Conservation (phyloP, 2,113 vertebrate genomes). For the Mus pahari region DNA sequence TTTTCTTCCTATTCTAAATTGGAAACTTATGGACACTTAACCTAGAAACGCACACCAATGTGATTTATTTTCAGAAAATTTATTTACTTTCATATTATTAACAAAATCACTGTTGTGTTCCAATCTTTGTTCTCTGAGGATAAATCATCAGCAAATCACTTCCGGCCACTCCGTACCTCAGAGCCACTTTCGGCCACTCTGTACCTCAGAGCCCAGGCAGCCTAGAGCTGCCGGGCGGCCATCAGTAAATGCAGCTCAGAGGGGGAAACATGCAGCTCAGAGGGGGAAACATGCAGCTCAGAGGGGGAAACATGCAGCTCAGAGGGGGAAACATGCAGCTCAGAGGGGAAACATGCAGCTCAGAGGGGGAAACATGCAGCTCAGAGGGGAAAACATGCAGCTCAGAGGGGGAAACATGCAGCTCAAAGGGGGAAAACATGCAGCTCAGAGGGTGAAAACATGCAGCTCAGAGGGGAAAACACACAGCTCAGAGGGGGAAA, state of each 20-base stretch:
- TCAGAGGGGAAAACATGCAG: no score
- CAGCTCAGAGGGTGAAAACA: no score
- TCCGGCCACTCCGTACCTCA: constrained; percentile 78
- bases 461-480: no score
- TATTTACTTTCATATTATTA: constrained; percentile 79
- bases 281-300: no score
- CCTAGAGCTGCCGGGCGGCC: constrained; percentile 40
- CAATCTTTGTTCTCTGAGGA: constrained; percentile 78
- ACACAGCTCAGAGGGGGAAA: not conserved
- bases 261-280: no score
- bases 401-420: no score
- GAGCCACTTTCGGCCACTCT: constrained; percentile 81
- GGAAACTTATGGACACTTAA: constrained; percentile 83
- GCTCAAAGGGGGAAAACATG: not conserved
- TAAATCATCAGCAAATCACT: constrained; percentile 73
- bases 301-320: no score
- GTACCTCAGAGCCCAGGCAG: constrained; percentile 71
- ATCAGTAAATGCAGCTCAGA: not conserved
- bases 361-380: no score
- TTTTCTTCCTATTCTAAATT: constrained; percentile 74
- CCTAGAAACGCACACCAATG: constrained; percentile 80
- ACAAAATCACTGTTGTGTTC: constrained; percentile 79
- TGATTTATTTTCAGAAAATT: constrained; percentile 83
- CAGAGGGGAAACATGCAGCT: no score
- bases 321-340: no score